Base-by-base conservation (phyloP, 2,888 invertebrate species). In the Tenthredo livida region DNA sequence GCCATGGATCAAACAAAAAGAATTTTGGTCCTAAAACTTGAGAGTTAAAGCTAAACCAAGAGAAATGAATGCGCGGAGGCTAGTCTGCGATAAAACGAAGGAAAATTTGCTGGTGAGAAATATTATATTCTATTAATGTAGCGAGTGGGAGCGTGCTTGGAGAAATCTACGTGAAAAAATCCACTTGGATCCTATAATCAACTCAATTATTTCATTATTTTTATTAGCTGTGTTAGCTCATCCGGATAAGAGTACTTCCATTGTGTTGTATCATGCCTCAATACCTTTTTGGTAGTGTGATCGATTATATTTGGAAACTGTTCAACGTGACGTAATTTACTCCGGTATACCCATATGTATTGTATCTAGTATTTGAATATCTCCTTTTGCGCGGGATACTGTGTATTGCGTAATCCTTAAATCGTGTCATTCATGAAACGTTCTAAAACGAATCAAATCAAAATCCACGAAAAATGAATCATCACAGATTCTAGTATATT, bases 191-290 rank as follows among this genome's bases (percentile, higher is more conserved):
- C 1, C 72, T 43, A 43, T 43, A 43, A 73, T 73, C 12, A 73
- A 73, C 43, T 73, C 6, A 29, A 73, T 73, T 43, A 73, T 43
- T 29, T 73, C 10, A 73, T 73, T 43, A 50, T 54, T 29, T 54
- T 77, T n/a, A 33, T 54, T 77, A 54, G 21, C 54, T 50, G 5
- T n/a, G 33, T 77, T 77, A 77, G 12, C 33, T 33, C 9, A 12
- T 47, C 43, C 37, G 47, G 54, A n/a, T n/a, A 7, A 54, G 9
- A 43, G 43, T 73, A 21, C n/a, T 40, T 21, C 25, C 17, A 67
- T 33, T 10, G n/a, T 58, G 58, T 58, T 21, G 21, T 58, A n/a
- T 65, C 25, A 65, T 29, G 29, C 10, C 12, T 65, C 65, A 29
- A 29, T 21, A 21, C 6, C 1, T 58, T 21, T 12, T 65, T 65